Evolutionary conservation across 2,113 vertebrate genomes (phyloP).

Genomic region (Aptenodytes patagonicus): DNA sequence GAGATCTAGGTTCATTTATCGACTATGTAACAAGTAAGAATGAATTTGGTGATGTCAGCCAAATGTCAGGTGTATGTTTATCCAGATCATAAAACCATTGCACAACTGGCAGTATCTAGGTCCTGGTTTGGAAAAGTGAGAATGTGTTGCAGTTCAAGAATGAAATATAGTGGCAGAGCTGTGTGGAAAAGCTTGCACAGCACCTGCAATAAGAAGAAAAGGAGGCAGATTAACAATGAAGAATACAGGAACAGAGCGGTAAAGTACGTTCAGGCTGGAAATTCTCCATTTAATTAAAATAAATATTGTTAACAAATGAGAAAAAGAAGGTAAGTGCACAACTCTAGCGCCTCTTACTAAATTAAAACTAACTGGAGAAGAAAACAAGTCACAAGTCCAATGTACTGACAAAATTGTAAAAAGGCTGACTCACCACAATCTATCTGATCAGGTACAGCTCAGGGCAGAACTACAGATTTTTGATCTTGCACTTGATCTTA

Average conservation of each 20-base stretch:
- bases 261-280: neutral
- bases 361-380: neutral
- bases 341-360: neutral
- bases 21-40: conserved; percentile 29
- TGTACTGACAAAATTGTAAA: neutral
- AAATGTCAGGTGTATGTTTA: conserved; percentile 30
- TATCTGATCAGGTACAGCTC: neutral
- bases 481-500: neutral
- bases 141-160: conserved; percentile 34
- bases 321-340: neutral
- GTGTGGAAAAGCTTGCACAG: conserved; percentile 54
- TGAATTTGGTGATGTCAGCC: conserved; percentile 27
- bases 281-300: neutral
- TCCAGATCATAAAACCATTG: conserved; percentile 35
- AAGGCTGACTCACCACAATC: neutral
- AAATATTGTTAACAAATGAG: neutral
- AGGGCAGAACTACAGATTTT: neutral
- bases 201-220: conserved; percentile 62
- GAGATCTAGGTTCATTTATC: conserved; percentile 11
- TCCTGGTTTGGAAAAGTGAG: conserved; percentile 32
- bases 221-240: conserved; percentile 39
- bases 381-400: neutral
- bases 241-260: neutral
- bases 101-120: conserved; percentile 16
- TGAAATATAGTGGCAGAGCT: conserved; percentile 52